phyloP scores from a whole-genome alignment of 2,888 invertebrate species.

The Chorisops tibialis region DNA sequence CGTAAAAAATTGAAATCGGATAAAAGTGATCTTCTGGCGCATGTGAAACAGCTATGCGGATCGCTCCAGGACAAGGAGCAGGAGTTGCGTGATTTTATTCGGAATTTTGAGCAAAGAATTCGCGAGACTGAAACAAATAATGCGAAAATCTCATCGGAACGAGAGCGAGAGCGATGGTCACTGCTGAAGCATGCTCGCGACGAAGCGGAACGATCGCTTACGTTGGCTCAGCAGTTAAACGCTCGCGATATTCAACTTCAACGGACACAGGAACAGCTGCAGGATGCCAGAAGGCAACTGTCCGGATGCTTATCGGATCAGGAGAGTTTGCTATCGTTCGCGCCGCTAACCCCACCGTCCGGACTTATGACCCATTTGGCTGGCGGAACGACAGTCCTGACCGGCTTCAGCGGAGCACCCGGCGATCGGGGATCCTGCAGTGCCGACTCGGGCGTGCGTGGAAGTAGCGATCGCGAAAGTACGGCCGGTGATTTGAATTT shows the following conservation, averaged over 20 bases:
- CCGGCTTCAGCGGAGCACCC: conserved; percentile 44
- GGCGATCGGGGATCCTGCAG: conserved; percentile 80
- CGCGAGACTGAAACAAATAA: conserved; percentile 69
- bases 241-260: conserved; percentile 81
- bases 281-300: conserved; percentile 75
- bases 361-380: conserved; percentile 53
- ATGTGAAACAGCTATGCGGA: conserved; percentile 92
- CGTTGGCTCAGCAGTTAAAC: conserved; percentile 82
- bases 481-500: conserved; percentile 74
- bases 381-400: conserved; percentile 37
- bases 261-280: conserved; percentile 80
- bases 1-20: conserved; percentile 88
- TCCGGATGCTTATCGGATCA: conserved; percentile 82
- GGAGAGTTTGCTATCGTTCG: conserved; percentile 73
- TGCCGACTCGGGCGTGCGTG: conserved; percentile 79
- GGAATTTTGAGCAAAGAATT: conserved; percentile 89
- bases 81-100: conserved; percentile 88
- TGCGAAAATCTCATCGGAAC: conserved; percentile 61
- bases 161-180: conserved; percentile 86
- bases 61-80: conserved; percentile 93
- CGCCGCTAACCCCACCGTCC: conserved; percentile 61
- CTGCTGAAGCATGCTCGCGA: conserved; percentile 83
- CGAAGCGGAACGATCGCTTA: conserved; percentile 82
- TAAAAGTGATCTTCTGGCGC: conserved; percentile 87
- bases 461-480: conserved; percentile 74